These are phyloP conservation scores for Phoeniculus purpureus DNA, from an alignment of 2,797 vertebrate species.

Conservation along the genomic window DNA sequence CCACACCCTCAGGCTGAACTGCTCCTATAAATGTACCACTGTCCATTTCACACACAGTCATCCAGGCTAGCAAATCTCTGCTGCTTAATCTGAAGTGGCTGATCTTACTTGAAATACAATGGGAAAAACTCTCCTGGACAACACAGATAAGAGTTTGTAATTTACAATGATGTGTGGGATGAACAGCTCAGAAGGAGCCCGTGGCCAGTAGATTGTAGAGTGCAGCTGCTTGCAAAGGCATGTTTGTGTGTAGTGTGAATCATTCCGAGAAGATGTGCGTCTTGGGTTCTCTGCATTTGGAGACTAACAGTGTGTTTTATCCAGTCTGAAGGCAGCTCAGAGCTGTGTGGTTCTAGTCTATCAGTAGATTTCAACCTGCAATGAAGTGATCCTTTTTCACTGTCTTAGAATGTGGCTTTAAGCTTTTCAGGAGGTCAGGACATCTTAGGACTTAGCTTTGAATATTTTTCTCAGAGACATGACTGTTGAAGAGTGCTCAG, in stretches of 20 bases:
- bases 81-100: not conserved
- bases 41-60: not conserved
- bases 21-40: not conserved
- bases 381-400: not conserved
- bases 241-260: not conserved
- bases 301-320: not conserved
- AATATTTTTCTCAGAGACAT: not conserved
- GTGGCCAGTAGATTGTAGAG: not conserved
- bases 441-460: slow-evolving; percentile 5
- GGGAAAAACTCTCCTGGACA: not conserved
- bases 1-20: not conserved
- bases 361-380: not conserved
- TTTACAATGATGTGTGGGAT: not conserved
- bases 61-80: not conserved
- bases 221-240: not conserved
- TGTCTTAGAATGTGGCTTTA: not conserved
- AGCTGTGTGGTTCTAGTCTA: not conserved
- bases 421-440: not conserved
- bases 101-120: not conserved
- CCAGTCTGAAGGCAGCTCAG: not conserved
- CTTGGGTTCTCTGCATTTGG: not conserved
- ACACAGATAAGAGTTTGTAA: not conserved
- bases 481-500: slow-evolving; percentile 39
- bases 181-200: not conserved
- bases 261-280: not conserved